A percentile compares a stretch with the other conserved stretches of the same genome.
Conservation (phyloP, 2,113 vertebrate genomes). For the Takifugu bimaculatus region DNA sequence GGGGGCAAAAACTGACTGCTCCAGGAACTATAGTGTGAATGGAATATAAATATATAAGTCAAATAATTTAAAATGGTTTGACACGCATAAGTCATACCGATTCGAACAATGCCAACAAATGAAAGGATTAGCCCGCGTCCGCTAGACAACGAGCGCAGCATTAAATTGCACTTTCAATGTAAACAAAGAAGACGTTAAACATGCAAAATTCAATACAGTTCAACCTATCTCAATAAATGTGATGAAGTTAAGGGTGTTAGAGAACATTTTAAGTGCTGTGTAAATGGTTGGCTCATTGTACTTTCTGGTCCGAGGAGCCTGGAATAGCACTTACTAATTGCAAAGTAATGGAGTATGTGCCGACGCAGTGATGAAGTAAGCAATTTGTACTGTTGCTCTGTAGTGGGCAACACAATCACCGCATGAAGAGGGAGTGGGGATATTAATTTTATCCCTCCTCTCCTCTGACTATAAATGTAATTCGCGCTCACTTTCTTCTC, state of each 20-base stretch:
- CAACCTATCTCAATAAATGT: constrained; percentile 5
- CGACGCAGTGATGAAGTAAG: constrained; percentile 32
- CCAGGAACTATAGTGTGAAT: background rate
- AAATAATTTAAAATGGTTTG: background rate
- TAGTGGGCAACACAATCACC: constrained; percentile 27
- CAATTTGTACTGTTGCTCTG: constrained; percentile 35
- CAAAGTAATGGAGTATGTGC: constrained; percentile 15
- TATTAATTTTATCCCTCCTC: constrained; percentile 54
- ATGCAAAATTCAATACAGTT: background rate
- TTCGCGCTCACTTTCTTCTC: constrained; percentile 39
- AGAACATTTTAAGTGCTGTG: constrained; percentile 6
- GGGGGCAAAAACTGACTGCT: constrained; percentile 2
- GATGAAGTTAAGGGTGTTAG: constrained; percentile 2
- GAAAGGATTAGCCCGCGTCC: background rate
- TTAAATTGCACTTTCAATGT: background rate
- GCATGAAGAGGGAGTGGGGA: constrained; percentile 49
- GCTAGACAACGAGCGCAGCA: background rate
- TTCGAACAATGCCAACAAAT: background rate
- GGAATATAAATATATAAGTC: constrained; percentile 1
- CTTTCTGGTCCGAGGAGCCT: constrained; percentile 1
- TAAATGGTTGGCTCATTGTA: constrained; percentile 7
- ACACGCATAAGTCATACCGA: no score
- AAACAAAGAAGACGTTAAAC: background rate
- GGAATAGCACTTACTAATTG: constrained; percentile 25
- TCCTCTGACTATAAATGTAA: constrained; percentile 48